Conservation (phyloP, 2,888 invertebrate genomes). For the Nymphalis polychloros region DNA sequence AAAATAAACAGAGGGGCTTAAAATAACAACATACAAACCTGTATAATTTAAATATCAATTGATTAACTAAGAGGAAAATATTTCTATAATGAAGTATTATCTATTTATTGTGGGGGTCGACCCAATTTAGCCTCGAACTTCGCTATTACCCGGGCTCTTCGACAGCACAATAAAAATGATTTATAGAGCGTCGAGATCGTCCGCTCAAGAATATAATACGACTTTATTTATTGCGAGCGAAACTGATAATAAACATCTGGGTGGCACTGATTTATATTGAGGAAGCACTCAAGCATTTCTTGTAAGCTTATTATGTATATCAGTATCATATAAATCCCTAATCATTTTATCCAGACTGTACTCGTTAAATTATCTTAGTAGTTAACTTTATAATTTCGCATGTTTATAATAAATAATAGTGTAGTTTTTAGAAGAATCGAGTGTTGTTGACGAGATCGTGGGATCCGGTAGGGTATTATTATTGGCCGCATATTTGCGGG, state of each 20-base stretch:
- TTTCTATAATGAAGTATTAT: constrained; percentile 36
- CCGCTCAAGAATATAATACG: constrained; percentile 74
- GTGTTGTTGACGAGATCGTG: neutral
- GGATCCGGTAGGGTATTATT: constrained; percentile 48
- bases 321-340: neutral
- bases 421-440: constrained; percentile 1
- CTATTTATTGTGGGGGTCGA: constrained; percentile 58
- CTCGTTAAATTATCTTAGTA: too few relatives aligned
- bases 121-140: constrained; percentile 68
- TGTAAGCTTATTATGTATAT: constrained; percentile 16
- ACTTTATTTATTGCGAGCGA: constrained; percentile 70
- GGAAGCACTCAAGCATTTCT: constrained; percentile 22
- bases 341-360: too few relatives aligned
- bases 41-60: constrained; percentile 33
- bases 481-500: constrained; percentile 73
- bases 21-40: constrained; percentile 24
- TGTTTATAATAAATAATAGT: neutral
- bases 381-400: too few relatives aligned
- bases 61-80: constrained; percentile 17
- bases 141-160: constrained; percentile 68
- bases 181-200: constrained; percentile 70
- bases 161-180: constrained; percentile 78
- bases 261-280: constrained; percentile 52
- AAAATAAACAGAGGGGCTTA: constrained; percentile 37
- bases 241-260: constrained; percentile 72